These are phyloP conservation scores for Drosophila nigromelanica DNA, from an alignment of 1,140 invertebrate genomes.

Conservation along the genomic window DNA sequence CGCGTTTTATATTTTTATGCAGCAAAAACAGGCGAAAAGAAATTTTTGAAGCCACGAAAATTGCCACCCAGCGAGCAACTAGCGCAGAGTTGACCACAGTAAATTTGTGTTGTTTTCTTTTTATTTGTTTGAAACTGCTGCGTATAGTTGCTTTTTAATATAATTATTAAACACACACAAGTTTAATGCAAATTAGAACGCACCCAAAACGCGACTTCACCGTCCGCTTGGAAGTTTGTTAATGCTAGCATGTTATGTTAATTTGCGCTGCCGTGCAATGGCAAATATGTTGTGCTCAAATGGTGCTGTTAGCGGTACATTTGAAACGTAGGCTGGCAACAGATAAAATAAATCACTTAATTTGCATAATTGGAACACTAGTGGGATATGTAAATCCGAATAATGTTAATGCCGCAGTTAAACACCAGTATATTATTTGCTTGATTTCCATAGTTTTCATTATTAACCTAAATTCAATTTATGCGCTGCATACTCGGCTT, in stretches of 20 bases:
- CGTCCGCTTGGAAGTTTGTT: slow-evolving; percentile 42
- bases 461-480: neutral
- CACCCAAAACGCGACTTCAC: slow-evolving; percentile 40
- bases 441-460: neutral
- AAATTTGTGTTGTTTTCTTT: no score
- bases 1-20: slow-evolving; percentile 10
- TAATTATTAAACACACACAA: slow-evolving; percentile 5
- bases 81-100: neutral
- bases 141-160: neutral
- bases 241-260: slow-evolving; percentile 36
- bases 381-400: no score
- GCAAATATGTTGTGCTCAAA: slow-evolving; percentile 13
- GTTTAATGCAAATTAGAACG: slow-evolving; percentile 33
- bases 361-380: no score
- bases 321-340: neutral
- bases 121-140: neutral
- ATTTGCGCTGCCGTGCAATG: slow-evolving; percentile 1
- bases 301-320: neutral
- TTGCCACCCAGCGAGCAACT: slow-evolving; percentile 19
- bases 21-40: neutral
- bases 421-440: neutral
- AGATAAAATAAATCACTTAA: no score
- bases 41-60: slow-evolving; percentile 5
- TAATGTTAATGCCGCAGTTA: no score
- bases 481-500: neutral